Percentiles rank a stretch among this genome's conserved stretches.
phyloP scores from a whole-genome alignment of 2,113 vertebrate species.

The Lonchura striata region DNA sequence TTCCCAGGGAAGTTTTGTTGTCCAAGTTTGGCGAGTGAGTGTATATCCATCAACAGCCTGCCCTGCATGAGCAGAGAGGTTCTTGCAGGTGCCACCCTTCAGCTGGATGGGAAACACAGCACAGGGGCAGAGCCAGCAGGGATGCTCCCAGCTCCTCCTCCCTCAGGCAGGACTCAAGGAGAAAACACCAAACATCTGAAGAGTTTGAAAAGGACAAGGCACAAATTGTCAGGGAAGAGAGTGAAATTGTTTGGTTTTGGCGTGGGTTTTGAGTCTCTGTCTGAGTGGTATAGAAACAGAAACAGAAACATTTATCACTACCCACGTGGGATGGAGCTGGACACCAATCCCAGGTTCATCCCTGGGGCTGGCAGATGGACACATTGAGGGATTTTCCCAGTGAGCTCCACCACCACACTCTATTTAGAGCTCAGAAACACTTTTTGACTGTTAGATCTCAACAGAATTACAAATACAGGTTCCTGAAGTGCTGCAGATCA shows the following conservation, averaged over 20 bases:
- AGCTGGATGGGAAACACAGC: background rate
- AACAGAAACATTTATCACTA: background rate
- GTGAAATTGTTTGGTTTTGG: background rate
- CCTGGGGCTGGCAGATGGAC: background rate
- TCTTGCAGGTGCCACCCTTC: background rate
- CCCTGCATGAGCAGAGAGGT: rapidly evolving
- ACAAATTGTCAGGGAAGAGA: background rate
- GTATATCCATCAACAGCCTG: background rate
- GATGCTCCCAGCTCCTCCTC: background rate
- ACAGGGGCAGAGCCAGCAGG: background rate
- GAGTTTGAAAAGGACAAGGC: background rate
- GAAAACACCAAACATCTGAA: background rate
- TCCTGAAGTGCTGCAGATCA: background rate
- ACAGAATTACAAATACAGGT: background rate
- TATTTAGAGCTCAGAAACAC: background rate
- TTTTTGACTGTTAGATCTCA: background rate
- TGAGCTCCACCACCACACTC: background rate
- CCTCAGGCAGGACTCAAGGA: background rate
- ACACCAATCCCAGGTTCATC: background rate
- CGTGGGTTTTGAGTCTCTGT: background rate
- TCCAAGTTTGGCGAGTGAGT: rapidly evolving
- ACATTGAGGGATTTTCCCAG: background rate
- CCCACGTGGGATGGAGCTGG: rapidly evolving
- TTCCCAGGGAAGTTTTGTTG: background rate
- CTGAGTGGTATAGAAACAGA: background rate